Evolutionary conservation across 2,888 invertebrate genomes (phyloP), one percentile per base, ranked within the genome.

Genomic region (Ctena decussata): DNA sequence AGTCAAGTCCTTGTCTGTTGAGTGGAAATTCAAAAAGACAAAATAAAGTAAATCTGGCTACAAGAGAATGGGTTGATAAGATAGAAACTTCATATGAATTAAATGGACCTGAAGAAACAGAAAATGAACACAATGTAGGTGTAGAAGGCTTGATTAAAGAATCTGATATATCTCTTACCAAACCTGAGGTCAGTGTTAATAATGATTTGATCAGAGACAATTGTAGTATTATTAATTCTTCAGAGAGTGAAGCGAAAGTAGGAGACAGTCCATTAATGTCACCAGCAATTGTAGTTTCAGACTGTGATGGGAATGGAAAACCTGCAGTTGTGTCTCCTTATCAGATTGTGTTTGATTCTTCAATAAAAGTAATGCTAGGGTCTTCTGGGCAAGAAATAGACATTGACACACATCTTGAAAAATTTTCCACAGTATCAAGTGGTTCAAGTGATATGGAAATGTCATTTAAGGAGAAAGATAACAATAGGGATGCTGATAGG

Each of bases 331-430:
- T 65, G 18, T 35, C 32, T 18, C 65, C 32, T 21, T 65, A 65
- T 35, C 65, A 35, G 35, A 32, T 65, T n/a, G 65, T 35, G 35
- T 65, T 65, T 65, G 65, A 65, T 24, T 65, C 65, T 32, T 11
- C 18, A 30, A 18, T 35, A 6, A 60, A 60, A 60, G 30, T 60
- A 11, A 1, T 15, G 18, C 35, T 65, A 5, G 24, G 35, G 3
- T 18, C 32, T 32, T 12, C 32, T 65, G 65, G 65, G 18, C 65
- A 65, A 35, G 35, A 65, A 0, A 30, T 35, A 18, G 65, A 65
- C 21, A 35, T 65, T 71, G 85, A 85, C 73, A 49, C 75, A 35
- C 72, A 82, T 18, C 75, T 84, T 44, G 84, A 84, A 72, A 76
- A 49, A 44, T 80, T 84, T n/a, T 70, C 76, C 35, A 70, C 69